Evolutionary conservation across 2,797 vertebrate genomes (phyloP).

Genomic region (Bucorvus abyssinicus): DNA sequence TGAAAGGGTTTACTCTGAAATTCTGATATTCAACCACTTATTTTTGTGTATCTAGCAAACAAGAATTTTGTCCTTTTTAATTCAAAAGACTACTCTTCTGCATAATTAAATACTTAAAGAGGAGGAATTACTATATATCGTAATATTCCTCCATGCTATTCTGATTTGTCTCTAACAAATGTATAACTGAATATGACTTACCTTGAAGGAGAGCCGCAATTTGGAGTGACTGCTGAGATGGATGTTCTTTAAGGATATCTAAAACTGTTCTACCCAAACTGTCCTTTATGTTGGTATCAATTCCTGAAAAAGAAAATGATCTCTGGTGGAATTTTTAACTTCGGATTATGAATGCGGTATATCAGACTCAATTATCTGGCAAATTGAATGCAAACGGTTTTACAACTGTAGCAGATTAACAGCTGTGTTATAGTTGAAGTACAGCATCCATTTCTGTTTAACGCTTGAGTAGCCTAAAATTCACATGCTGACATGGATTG

Average conservation of each 20-base stretch:
- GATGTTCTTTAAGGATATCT: slow-evolving; percentile 93
- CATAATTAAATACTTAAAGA: not conserved
- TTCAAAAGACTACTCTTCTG: not conserved
- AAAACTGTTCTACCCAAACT: slow-evolving; percentile 89
- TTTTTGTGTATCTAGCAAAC: not conserved
- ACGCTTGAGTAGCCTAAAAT: not conserved
- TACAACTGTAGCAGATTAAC: not conserved
- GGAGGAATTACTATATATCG: not conserved
- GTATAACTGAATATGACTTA: slow-evolving; percentile 57
- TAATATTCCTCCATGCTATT: not conserved
- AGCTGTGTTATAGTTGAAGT: not conserved
- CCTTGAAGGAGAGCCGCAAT: slow-evolving; percentile 92
- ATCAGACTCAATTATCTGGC: not conserved
- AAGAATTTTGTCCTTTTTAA: not conserved
- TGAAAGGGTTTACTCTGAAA: not conserved
- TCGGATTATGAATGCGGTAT: slow-evolving; percentile 2
- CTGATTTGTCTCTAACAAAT: not conserved
- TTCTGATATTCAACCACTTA: not conserved
- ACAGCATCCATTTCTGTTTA: not conserved
- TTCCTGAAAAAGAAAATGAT: slow-evolving; percentile 81
- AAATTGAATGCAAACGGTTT: not conserved
- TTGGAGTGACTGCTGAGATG: slow-evolving; percentile 93
- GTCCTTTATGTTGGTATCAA: slow-evolving; percentile 91
- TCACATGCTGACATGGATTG: not conserved
- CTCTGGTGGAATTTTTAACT: slow-evolving; percentile 28